Conservation (phyloP, 2,113 vertebrate species). For the Otocyon megalotis region DNA sequence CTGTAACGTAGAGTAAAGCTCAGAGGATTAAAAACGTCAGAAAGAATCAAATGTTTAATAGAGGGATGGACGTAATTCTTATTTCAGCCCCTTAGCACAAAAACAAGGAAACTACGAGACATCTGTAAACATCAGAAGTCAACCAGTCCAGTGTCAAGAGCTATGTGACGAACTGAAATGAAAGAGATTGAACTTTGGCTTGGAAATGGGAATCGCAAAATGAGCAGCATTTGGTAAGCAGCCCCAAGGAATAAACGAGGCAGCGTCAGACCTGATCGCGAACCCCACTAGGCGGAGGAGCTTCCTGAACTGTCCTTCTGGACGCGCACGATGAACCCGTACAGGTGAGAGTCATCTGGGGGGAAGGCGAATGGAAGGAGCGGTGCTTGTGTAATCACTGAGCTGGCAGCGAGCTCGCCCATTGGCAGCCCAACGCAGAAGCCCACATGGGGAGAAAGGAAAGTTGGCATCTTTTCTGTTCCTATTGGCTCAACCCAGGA, state of each 20-base stretch:
- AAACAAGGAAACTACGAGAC: background rate
- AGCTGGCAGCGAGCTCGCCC: background rate
- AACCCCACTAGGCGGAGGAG: too few species aligned
- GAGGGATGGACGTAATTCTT: background rate
- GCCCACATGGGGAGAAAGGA: conserved; percentile 43
- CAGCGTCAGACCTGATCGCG: background rate
- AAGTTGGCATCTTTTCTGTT: conserved; percentile 36
- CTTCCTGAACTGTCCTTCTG: background rate
- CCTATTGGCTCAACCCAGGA: background rate
- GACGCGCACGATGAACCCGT: background rate
- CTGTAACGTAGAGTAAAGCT: background rate
- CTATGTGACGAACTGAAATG: background rate
- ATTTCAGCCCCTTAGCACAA: background rate
- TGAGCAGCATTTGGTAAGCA: background rate
- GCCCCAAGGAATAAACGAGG: background rate
- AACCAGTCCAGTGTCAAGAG: background rate
- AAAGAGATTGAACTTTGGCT: background rate
- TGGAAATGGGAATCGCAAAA: background rate
- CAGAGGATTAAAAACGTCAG: background rate
- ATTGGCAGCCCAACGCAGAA: conserved; percentile 38
- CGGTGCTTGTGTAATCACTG: background rate
- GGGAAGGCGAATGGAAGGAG: background rate
- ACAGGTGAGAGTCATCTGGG: background rate
- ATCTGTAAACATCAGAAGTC: background rate
- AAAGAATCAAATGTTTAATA: background rate